Conservation (phyloP, 2,888 invertebrate genomes). For the Coremacera marginata region DNA sequence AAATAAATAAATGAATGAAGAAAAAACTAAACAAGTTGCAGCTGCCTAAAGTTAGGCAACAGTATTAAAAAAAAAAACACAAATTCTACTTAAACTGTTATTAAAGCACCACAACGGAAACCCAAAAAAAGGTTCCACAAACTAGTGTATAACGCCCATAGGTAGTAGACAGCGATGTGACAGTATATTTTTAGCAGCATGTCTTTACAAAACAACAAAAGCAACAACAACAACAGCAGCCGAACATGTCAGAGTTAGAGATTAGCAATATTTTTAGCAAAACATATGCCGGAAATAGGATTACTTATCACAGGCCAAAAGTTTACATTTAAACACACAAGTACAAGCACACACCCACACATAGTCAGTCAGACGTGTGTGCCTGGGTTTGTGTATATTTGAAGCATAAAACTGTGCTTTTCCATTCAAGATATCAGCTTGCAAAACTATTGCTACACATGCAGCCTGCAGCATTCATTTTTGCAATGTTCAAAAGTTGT, state of each 20-base stretch:
- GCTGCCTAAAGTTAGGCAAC: not conserved
- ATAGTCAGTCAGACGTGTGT: not conserved
- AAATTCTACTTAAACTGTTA: not conserved
- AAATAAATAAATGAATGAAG: no score
- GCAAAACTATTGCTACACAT: slow-evolving; percentile 15
- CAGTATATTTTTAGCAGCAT: no score
- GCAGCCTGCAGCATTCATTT: slow-evolving; percentile 24
- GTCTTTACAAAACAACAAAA: slow-evolving; percentile 6
- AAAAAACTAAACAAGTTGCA: no score
- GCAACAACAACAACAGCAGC: not conserved
- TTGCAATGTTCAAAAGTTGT: slow-evolving; percentile 25
- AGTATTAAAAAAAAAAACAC: not conserved
- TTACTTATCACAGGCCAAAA: slow-evolving; percentile 15
- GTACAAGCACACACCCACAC: not conserved
- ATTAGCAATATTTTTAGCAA: slow-evolving; percentile 14
- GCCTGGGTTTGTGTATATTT: not conserved
- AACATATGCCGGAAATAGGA: slow-evolving; percentile 10
- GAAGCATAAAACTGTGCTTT: not conserved
- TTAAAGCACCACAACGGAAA: not conserved
- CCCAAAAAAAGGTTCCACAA: not conserved
- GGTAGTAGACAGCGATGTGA: slow-evolving; percentile 1
- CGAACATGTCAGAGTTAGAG: slow-evolving; percentile 9
- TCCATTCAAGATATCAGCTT: not conserved
- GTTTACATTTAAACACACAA: slow-evolving; percentile 18
- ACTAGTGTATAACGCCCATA: not conserved